These are phyloP conservation scores for Eudorcas thomsonii DNA, from an alignment of 2,113 vertebrate genomes.

Conservation along the genomic window DNA sequence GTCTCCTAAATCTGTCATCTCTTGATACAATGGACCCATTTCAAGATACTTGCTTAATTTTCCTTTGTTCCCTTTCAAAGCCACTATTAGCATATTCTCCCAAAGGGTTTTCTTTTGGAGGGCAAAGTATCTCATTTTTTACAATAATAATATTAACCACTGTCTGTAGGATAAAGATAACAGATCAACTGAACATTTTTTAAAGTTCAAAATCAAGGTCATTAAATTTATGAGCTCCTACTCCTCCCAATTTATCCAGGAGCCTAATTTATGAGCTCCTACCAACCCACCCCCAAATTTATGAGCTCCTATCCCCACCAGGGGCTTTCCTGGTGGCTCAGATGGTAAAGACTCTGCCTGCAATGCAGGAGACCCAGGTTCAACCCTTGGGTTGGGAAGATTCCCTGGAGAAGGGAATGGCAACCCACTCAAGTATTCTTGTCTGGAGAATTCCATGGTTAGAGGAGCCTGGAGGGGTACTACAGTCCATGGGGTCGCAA, in stretches of 20 bases:
- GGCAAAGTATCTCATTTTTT: neutral
- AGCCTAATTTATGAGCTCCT: neutral
- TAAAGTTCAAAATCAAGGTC: conserved; percentile 68
- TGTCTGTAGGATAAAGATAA: conserved; percentile 68
- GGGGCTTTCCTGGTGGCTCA: neutral
- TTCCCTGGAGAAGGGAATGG: neutral
- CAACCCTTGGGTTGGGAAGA: neutral
- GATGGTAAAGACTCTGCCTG: neutral
- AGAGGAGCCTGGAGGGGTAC: neutral
- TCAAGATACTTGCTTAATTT: conserved; percentile 15
- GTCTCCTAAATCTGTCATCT: neutral
- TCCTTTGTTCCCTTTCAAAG: neutral
- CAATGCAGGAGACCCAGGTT: neutral
- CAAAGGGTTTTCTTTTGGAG: neutral
- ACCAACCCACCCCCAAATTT: neutral
- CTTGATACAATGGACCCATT: neutral
- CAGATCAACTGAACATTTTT: conserved; percentile 66
- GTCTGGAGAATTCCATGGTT: neutral
- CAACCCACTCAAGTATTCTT: neutral
- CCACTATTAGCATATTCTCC: neutral
- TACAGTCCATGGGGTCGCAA: neutral
- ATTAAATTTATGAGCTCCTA: neutral
- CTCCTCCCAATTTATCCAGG: neutral
- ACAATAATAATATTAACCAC: neutral
- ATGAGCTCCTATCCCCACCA: neutral